Percentiles rank a stretch among this genome's conserved stretches.
Evolutionary conservation across 2,888 invertebrate genomes (phyloP).

Genomic region (Eristalis arbustorum): DNA sequence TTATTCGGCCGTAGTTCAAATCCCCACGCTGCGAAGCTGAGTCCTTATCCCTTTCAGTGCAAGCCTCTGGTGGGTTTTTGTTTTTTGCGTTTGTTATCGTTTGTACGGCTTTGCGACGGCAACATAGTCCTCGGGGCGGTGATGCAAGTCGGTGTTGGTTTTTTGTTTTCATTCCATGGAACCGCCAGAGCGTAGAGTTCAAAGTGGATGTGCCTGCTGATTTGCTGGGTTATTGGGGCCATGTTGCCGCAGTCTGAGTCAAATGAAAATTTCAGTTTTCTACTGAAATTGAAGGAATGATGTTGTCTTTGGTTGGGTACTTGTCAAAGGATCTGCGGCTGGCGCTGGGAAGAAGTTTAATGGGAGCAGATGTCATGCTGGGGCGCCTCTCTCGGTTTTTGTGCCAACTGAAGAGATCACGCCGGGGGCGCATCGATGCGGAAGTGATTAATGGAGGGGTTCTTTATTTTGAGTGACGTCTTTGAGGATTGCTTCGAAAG

Average conservation of each 20-base stretch:
- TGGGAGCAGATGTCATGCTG: neutral
- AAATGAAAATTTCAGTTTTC: neutral
- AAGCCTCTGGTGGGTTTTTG: neutral
- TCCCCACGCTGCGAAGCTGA: constrained; percentile 10
- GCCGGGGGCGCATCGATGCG: neutral
- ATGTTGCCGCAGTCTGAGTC: neutral
- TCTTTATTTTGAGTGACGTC: neutral
- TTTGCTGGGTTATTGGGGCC: neutral
- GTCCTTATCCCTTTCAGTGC: constrained; percentile 22
- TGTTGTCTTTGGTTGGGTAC: neutral
- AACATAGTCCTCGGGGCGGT: neutral
- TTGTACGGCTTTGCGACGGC: neutral
- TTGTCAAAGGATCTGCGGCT: neutral
- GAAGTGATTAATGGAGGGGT: neutral
- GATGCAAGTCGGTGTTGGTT: neutral
- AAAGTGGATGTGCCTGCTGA: constrained; percentile 22
- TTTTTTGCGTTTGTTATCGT: neutral
- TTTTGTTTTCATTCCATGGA: neutral
- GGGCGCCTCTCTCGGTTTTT: neutral
- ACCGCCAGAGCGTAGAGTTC: constrained; percentile 23
- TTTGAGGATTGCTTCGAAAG: too few relatives aligned
- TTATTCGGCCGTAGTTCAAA: constrained; percentile 3
- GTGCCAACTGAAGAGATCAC: neutral
- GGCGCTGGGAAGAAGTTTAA: neutral
- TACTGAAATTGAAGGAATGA: neutral